phyloP scores from a whole-genome alignment of 2,113 vertebrate species.

The Recurvirostra avosetta region DNA sequence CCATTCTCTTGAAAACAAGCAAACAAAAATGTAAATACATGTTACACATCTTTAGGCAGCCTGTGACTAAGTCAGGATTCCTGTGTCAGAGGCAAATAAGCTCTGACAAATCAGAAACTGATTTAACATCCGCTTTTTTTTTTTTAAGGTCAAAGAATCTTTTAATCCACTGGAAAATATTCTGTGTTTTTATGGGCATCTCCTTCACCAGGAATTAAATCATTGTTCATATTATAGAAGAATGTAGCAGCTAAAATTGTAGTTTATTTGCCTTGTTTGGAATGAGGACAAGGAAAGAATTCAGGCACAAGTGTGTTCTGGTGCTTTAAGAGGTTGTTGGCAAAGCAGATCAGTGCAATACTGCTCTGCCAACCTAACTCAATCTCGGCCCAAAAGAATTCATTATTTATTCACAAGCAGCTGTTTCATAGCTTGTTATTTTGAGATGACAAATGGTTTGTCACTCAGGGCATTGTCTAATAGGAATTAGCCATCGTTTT shows the following conservation, averaged over 20 bases:
- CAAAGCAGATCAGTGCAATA: not conserved
- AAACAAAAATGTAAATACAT: not conserved
- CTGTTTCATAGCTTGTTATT: not conserved
- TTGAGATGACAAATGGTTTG: not conserved
- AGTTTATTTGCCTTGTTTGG: not conserved
- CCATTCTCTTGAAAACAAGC: not conserved
- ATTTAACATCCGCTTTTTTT: not conserved
- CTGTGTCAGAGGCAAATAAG: not conserved
- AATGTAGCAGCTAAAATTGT: not conserved
- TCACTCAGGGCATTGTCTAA: not conserved
- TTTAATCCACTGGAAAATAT: not conserved
- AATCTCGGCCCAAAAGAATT: not conserved
- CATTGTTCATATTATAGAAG: not conserved
- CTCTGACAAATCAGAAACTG: not conserved
- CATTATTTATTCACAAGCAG: slow-evolving; percentile 31
- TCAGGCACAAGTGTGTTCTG: not conserved
- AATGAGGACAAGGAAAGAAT: not conserved
- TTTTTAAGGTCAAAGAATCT: not conserved
- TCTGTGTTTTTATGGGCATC: not conserved
- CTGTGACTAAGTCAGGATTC: not conserved
- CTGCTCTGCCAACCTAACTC: not conserved
- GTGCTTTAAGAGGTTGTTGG: slow-evolving; percentile 10
- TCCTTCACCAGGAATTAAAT: not conserved
- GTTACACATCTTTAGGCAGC: not conserved
- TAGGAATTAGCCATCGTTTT: not conserved